Evolutionary conservation across 1,140 invertebrate species (phyloP).

Genomic region (Zaprionus ornatus): DNA sequence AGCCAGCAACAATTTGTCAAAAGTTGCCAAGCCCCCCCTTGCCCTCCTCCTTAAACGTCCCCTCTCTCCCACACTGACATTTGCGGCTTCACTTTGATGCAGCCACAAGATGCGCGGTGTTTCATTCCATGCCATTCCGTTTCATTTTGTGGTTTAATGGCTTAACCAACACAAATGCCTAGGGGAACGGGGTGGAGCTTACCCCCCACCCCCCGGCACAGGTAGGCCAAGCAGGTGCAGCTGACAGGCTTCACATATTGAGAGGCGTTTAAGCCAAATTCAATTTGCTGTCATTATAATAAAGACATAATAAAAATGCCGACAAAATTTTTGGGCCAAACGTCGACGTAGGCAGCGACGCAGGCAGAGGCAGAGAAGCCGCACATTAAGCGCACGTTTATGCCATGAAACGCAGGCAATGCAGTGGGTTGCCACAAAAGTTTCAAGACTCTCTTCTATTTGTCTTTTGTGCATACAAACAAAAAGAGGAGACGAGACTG

Average conservation of each 20-base stretch:
- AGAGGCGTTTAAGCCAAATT: constrained; percentile 40
- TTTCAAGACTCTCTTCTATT: neutral
- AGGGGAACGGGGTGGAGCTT: neutral
- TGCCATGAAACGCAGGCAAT: neutral
- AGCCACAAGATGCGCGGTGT: constrained; percentile 4
- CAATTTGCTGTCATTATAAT: constrained; percentile 72
- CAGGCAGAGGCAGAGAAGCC: neutral
- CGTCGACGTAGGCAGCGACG: constrained; percentile 7
- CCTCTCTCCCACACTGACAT: constrained; percentile 4
- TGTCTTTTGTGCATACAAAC: neutral
- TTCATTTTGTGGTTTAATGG: neutral
- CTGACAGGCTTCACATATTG: constrained; percentile 3
- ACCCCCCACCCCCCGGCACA: neutral
- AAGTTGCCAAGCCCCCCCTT: constrained; percentile 40
- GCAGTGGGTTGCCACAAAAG: neutral
- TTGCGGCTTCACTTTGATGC: constrained; percentile 17
- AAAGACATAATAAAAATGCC: constrained; percentile 65
- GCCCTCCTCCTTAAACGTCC: constrained; percentile 23
- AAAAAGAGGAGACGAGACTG: neutral
- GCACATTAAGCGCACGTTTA: constrained; percentile 1
- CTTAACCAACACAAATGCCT: neutral
- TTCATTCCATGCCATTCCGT: neutral
- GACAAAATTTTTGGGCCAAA: constrained; percentile 19
- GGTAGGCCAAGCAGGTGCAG: constrained; percentile 10
- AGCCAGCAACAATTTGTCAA: constrained; percentile 76